These are phyloP conservation scores for Incurvaria masculella DNA, from an alignment of 2,888 invertebrate species.

Conservation along the genomic window DNA sequence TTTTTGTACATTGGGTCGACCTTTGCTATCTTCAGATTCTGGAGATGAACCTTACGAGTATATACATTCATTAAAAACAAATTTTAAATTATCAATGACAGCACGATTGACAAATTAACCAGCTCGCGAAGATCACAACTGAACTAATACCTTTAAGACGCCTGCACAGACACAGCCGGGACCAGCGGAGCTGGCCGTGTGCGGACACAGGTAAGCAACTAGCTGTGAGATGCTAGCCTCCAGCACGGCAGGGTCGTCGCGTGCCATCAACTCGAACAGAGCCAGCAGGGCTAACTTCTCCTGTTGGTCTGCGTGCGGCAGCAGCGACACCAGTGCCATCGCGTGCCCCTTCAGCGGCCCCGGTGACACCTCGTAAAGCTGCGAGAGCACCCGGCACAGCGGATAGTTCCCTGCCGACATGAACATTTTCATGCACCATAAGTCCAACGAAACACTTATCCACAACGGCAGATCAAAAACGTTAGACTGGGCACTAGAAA, in stretches of 20 bases:
- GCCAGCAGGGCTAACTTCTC: conserved; percentile 83
- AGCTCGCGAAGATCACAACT: too few species aligned
- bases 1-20: too few species aligned
- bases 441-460: not conserved
- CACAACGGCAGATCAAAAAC: not conserved
- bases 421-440: conserved; percentile 25
- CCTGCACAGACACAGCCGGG: conserved; percentile 49
- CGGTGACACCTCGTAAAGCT: conserved; percentile 85
- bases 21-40: too few species aligned
- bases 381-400: conserved; percentile 82
- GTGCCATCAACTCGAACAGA: conserved; percentile 79
- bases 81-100: too few species aligned
- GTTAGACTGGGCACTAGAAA: too few species aligned
- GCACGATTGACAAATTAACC: too few species aligned
- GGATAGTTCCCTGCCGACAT: conserved; percentile 88
- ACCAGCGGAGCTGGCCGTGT: conserved; percentile 33
- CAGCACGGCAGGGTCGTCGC: conserved; percentile 74
- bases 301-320: conserved; percentile 80
- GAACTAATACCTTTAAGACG: conserved; percentile 40
- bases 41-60: too few species aligned
- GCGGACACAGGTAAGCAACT: conserved; percentile 66
- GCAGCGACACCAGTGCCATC: conserved; percentile 73
- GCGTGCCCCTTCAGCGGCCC: conserved; percentile 84
- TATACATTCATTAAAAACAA: too few species aligned
- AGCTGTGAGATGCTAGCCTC: conserved; percentile 80